A percentile compares a stretch with the other conserved stretches of the same genome.
These are phyloP conservation scores for Apocrypta bakeri DNA, from an alignment of 1,140 invertebrate species.

Conservation along the genomic window DNA sequence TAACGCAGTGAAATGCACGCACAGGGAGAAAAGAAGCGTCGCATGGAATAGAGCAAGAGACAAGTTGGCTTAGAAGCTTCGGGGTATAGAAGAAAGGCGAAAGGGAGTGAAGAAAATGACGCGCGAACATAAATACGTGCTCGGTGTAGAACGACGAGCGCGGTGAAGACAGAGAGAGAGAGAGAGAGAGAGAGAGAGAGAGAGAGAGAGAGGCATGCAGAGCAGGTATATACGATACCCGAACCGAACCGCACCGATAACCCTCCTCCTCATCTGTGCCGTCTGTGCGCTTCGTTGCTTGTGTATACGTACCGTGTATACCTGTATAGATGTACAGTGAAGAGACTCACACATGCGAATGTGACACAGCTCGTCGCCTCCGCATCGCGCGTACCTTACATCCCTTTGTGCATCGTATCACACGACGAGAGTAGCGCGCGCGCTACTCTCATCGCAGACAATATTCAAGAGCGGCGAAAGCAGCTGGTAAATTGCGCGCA, in stretches of 20 bases:
- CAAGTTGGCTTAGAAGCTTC: no score
- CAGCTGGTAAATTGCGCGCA: conserved; percentile 39
- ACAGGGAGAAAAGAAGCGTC: neutral
- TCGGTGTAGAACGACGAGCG: neutral
- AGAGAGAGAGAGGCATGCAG: neutral
- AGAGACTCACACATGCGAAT: no score
- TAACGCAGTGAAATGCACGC: neutral
- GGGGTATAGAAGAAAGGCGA: no score
- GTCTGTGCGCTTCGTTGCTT: neutral
- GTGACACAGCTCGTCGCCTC: no score
- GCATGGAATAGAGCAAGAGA: no score
- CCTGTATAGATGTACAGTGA: no score
- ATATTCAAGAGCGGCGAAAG: neutral
- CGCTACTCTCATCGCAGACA: no score
- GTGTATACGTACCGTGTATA: neutral
- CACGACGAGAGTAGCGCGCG: no score
- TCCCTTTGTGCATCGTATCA: conserved; percentile 17
- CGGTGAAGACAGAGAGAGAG: no score
- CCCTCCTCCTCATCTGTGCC: neutral
- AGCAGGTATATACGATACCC: conserved; percentile 24
- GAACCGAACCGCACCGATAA: conserved; percentile 16
- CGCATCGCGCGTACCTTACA: conserved; percentile 5
- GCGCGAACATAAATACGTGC: conserved; percentile 8
- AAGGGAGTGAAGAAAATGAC: neutral
- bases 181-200: no score